Evolutionary conservation across 2,888 invertebrate genomes (phyloP).

Genomic region (Stegophylla sp.): DNA sequence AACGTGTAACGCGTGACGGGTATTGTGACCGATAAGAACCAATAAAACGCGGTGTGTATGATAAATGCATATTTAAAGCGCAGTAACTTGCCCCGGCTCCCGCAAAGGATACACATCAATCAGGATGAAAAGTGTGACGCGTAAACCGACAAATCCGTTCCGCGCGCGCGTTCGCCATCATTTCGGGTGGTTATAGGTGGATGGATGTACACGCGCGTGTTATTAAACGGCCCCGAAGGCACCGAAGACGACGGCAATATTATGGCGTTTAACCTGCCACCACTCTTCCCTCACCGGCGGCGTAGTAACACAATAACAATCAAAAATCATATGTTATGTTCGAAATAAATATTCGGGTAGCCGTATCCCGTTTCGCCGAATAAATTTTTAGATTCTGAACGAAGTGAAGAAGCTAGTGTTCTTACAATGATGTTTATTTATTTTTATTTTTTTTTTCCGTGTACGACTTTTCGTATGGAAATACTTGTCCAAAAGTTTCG

Average conservation of each 20-base stretch:
- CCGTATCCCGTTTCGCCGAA: too few relatives aligned
- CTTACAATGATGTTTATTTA: background rate
- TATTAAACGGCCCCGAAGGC: background rate
- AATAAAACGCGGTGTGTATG: slow-evolving; percentile 43
- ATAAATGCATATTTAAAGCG: slow-evolving; percentile 51
- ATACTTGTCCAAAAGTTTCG: too few relatives aligned
- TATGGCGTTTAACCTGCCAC: too few relatives aligned
- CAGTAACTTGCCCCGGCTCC: slow-evolving; percentile 1
- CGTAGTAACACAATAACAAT: too few relatives aligned
- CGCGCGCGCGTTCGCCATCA: too few relatives aligned
- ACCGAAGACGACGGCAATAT: background rate
- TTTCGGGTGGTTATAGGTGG: too few relatives aligned
- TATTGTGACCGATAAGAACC: slow-evolving; percentile 54
- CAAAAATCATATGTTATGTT: too few relatives aligned
- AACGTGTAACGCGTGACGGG: slow-evolving; percentile 35
- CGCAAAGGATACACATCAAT: slow-evolving; percentile 40
- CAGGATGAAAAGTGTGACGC: slow-evolving; percentile 34
- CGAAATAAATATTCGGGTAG: too few relatives aligned
- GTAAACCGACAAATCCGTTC: slow-evolving; percentile 30
- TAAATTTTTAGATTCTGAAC: background rate
- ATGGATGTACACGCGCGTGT: too few relatives aligned
- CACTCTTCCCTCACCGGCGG: too few relatives aligned
- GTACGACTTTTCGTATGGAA: too few relatives aligned
- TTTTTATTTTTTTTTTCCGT: too few relatives aligned
- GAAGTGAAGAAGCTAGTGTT: background rate